Percentiles rank a stretch among this genome's conserved stretches.
phyloP scores from a whole-genome alignment of 2,888 invertebrate species.

The Cosmia trapezina region DNA sequence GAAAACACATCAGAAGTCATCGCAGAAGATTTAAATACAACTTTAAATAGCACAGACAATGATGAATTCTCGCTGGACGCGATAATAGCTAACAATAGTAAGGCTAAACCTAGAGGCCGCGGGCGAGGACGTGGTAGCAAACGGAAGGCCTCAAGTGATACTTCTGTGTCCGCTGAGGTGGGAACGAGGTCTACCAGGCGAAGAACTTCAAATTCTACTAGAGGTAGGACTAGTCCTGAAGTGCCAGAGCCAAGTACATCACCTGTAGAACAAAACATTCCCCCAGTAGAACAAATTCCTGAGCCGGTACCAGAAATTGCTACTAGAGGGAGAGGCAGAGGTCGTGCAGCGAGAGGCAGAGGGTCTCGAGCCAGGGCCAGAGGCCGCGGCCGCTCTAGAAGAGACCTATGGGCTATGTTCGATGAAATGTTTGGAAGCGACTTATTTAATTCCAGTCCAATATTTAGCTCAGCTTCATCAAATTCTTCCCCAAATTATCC shows the following conservation, averaged over 20 bases:
- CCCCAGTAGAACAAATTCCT: too few species aligned
- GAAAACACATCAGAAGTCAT: slow-evolving; percentile 16
- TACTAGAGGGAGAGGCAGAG: slow-evolving; percentile 1
- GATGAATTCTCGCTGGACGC: slow-evolving; percentile 69
- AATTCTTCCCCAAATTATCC: slow-evolving; percentile 58
- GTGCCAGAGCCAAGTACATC: not conserved
- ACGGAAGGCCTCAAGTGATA: slow-evolving; percentile 31
- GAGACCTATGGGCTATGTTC: slow-evolving; percentile 21
- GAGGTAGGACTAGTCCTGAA: slow-evolving; percentile 40
- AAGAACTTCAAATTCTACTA: slow-evolving; percentile 41
- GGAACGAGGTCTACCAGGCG: slow-evolving; percentile 28
- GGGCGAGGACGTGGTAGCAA: slow-evolving; percentile 39
- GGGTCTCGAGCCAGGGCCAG: slow-evolving; percentile 23
- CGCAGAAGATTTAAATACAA: slow-evolving; percentile 50
- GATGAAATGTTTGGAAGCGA: slow-evolving; percentile 27
- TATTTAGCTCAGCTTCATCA: not conserved
- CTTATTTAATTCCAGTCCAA: not conserved
- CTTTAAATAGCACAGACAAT: slow-evolving; percentile 57
- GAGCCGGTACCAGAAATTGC: not conserved
- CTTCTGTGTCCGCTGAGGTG: not conserved
- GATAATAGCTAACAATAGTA: slow-evolving; percentile 67
- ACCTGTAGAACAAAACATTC: not conserved
- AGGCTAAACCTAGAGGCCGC: slow-evolving; percentile 38
- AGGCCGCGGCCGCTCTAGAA: slow-evolving; percentile 43
- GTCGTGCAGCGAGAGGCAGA: slow-evolving; percentile 15